A percentile compares a stretch with the other conserved stretches of the same genome.
These are phyloP conservation scores for Onthophagus sagittarius DNA, from an alignment of 2,888 invertebrate species.

Conservation along the genomic window DNA sequence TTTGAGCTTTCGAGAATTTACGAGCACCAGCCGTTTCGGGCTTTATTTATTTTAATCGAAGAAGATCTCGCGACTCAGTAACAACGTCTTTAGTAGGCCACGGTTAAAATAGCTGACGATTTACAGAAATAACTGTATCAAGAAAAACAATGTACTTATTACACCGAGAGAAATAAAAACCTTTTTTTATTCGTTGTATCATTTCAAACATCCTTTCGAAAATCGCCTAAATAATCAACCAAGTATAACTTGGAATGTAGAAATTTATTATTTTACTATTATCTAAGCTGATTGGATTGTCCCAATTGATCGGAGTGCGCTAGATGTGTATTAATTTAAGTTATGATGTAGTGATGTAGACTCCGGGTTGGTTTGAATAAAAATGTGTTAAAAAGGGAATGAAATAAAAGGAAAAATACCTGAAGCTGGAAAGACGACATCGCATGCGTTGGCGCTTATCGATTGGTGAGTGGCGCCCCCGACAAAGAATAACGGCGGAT, in stretches of 20 bases:
- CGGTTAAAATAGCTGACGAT: not conserved
- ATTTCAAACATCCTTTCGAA: not conserved
- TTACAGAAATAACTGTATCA: not conserved
- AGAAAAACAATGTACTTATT: not conserved
- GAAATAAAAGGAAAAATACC: not conserved
- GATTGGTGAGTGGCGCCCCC: constrained; percentile 10
- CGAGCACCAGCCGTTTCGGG: not conserved
- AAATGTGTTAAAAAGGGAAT: too few relatives aligned
- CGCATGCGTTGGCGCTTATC: constrained; percentile 6
- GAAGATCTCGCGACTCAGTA: not conserved
- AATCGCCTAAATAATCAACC: not conserved
- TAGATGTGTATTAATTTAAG: too few relatives aligned
- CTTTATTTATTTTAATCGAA: not conserved
- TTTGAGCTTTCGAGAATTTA: not conserved
- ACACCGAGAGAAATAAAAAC: not conserved
- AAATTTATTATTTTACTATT: too few relatives aligned
- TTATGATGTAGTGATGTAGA: too few relatives aligned
- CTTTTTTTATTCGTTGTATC: not conserved
- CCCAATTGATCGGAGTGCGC: too few relatives aligned
- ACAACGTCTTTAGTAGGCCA: not conserved
- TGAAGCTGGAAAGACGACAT: not conserved
- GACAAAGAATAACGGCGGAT: not conserved
- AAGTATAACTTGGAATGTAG: too few relatives aligned
- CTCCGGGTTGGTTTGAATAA: too few relatives aligned
- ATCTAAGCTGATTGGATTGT: too few relatives aligned